These are phyloP conservation scores for Meganola albula DNA, from an alignment of 2,888 invertebrate species.

Conservation along the genomic window DNA sequence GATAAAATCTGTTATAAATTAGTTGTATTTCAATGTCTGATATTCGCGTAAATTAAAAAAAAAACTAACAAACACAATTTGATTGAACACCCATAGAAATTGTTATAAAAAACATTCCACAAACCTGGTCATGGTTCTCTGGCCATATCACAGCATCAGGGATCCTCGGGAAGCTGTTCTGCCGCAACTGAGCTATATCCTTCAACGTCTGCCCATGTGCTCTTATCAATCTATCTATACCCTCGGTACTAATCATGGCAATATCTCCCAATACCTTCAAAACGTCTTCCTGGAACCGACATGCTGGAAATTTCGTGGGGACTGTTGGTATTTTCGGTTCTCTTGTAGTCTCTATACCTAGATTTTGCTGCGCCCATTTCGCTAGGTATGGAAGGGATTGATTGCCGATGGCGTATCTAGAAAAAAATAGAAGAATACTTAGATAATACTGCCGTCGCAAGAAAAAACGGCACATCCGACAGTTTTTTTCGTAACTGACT, in stretches of 20 bases:
- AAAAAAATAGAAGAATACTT: not conserved
- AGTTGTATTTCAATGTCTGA: no score
- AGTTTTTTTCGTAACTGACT: no score
- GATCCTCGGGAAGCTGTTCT: slow-evolving; percentile 86
- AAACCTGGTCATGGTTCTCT: slow-evolving; percentile 84
- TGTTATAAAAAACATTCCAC: no score
- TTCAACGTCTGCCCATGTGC: slow-evolving; percentile 96
- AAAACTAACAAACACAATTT: no score
- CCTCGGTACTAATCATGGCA: slow-evolving; percentile 74
- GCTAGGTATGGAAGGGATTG: slow-evolving; percentile 86
- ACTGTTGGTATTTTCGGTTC: slow-evolving; percentile 65
- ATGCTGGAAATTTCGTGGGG: slow-evolving; percentile 81
- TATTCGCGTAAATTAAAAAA: no score
- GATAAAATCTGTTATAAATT: no score
- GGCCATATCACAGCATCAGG: slow-evolving; percentile 98
- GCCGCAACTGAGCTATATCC: slow-evolving; percentile 88
- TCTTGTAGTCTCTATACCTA: slow-evolving; percentile 80
- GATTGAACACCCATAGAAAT: no score
- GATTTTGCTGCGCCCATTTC: slow-evolving; percentile 85
- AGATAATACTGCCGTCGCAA: no score
- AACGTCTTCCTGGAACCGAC: slow-evolving; percentile 80
- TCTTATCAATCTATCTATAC: slow-evolving; percentile 89
- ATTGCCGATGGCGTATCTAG: slow-evolving; percentile 88
- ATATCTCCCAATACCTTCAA: slow-evolving; percentile 75
- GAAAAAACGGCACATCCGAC: no score